Evolutionary conservation across 2,888 invertebrate species (phyloP).

Genomic region (Nephrocerus scutellatus): DNA sequence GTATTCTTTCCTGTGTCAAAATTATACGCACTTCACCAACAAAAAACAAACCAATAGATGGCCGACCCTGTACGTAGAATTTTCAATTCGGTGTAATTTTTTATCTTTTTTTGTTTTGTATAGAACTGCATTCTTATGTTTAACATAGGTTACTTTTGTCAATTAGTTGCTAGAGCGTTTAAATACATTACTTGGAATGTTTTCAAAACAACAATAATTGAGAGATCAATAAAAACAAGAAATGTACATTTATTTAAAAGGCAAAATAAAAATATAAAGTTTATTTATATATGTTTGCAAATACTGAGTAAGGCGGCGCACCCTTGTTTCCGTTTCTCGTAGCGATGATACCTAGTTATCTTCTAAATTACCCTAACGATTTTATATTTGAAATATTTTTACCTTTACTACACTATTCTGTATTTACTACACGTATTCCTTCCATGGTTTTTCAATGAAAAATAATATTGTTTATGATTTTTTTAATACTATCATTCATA

Average conservation of each 20-base stretch:
- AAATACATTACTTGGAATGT: too few species aligned
- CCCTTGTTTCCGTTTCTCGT: conserved; percentile 16
- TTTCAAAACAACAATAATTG: too few species aligned
- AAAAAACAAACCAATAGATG: too few species aligned
- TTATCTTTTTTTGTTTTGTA: too few species aligned
- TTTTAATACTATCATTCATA: conserved; percentile 20
- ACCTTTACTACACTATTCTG: conserved; percentile 17
- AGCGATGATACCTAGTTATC: background rate
- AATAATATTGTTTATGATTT: conserved; percentile 9
- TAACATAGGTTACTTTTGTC: too few species aligned
- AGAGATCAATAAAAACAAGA: conserved; percentile 8
- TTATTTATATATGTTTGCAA: conserved; percentile 17
- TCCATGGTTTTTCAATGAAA: conserved; percentile 19
- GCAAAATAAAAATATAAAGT: conserved; percentile 14
- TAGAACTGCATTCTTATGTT: too few species aligned
- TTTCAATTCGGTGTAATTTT: too few species aligned
- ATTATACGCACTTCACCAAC: too few species aligned
- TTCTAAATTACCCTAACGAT: conserved; percentile 20
- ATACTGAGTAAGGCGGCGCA: conserved; percentile 16
- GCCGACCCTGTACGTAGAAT: too few species aligned
- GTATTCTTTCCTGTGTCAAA: too few species aligned
- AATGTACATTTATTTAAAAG: conserved; percentile 13
- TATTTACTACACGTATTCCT: conserved; percentile 21
- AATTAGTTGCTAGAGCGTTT: too few species aligned
- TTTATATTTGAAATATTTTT: conserved; percentile 16